Evolutionary conservation across 2,888 invertebrate species (phyloP).

Genomic region (Julus scanicus): DNA sequence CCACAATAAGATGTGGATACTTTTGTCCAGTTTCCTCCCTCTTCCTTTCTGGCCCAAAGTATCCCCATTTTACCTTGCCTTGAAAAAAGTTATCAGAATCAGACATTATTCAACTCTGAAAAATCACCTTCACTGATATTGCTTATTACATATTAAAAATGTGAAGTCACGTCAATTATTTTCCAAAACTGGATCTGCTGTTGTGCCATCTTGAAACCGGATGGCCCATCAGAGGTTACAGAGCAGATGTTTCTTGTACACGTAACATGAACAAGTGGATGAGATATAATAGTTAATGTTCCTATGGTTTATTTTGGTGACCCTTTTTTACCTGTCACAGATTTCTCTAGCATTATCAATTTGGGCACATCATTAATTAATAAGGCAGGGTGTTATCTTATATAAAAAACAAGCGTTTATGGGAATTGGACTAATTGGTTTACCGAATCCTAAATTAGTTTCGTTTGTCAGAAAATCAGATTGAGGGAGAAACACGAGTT

Average conservation of each 20-base stretch:
- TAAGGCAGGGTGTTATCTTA: no score
- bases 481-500: not conserved
- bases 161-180: not conserved
- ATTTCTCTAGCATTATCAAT: no score
- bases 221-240: no score
- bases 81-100: not conserved
- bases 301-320: not conserved
- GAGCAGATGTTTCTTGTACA: no score
- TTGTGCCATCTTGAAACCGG: no score
- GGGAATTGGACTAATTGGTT: not conserved
- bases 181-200: no score
- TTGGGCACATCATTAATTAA: no score
- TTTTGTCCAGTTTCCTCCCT: no score
- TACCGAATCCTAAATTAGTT: not conserved
- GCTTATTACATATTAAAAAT: not conserved
- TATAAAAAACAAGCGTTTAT: not conserved
- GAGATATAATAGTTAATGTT: not conserved
- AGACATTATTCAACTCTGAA: not conserved
- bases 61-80: no score
- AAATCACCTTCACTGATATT: not conserved
- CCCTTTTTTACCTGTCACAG: not conserved
- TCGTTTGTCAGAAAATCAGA: not conserved
- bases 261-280: not conserved
- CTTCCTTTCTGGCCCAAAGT: no score
- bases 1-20: no score